Conservation (phyloP, 2,113 vertebrate genomes). For the Cnemophilus loriae region DNA sequence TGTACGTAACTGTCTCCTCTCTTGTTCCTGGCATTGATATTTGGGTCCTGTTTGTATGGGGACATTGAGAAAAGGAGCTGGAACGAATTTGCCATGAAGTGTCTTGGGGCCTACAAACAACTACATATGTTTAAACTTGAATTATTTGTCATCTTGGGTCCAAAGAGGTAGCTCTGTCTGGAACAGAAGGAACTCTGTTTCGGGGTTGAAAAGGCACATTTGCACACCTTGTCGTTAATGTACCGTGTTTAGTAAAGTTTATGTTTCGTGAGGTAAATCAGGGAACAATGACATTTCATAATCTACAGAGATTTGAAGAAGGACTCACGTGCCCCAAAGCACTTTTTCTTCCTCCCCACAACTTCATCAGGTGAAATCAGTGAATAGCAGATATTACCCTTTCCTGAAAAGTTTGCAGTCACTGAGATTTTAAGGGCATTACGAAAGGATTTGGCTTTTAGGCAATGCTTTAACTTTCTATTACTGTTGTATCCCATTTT, state of each 20-base stretch:
- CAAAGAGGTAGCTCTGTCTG: constrained; percentile 38
- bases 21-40: constrained; percentile 5
- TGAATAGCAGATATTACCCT: background rate
- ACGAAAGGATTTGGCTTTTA: background rate
- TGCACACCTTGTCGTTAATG: constrained; percentile 49
- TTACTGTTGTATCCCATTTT: background rate
- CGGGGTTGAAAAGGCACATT: background rate
- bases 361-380: background rate
- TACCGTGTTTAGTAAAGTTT: constrained; percentile 40
- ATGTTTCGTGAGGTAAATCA: constrained; percentile 41
- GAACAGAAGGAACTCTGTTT: constrained; percentile 53
- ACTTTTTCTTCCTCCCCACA: background rate
- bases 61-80: constrained; percentile 57
- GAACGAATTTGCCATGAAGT: constrained; percentile 36
- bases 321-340: background rate
- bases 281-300: constrained; percentile 40
- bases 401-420: background rate
- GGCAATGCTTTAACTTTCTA: background rate
- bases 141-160: constrained; percentile 50
- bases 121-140: constrained; percentile 47
- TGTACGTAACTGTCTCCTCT: constrained; percentile 12
- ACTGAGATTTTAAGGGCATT: background rate
- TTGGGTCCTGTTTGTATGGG: constrained; percentile 25
- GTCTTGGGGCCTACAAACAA: constrained; percentile 54
- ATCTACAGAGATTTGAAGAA: constrained; percentile 14